Evolutionary conservation across 2,797 vertebrate genomes (phyloP).

Genomic region (Falco berigora): DNA sequence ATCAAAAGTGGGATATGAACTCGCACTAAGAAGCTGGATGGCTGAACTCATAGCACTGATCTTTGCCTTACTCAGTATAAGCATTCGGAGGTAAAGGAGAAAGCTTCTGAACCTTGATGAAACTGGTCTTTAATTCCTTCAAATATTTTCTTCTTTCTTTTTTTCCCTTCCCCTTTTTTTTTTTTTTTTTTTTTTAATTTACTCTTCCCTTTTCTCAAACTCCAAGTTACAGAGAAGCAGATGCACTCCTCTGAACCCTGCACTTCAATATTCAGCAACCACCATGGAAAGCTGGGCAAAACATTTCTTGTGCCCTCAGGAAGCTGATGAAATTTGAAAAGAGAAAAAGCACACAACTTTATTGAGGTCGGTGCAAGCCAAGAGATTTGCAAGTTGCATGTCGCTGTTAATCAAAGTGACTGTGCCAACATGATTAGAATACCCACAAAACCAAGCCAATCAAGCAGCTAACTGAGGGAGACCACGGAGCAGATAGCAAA

Average conservation of each 20-base stretch:
- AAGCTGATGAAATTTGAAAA: slow-evolving; percentile 8
- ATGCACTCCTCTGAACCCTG: neutral
- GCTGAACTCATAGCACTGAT: neutral
- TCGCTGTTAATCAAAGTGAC: slow-evolving; percentile 64
- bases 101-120: neutral
- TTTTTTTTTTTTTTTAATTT: neutral
- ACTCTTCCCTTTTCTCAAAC: no score
- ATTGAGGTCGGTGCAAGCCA: slow-evolving; percentile 54
- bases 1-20: neutral
- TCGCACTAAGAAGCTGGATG: neutral
- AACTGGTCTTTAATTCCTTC: neutral
- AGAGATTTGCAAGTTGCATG: slow-evolving; percentile 38
- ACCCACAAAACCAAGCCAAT: slow-evolving; percentile 45
- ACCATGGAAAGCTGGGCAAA: neutral
- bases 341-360: slow-evolving; percentile 43
- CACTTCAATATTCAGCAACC: neutral
- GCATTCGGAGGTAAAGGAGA: neutral
- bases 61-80: neutral
- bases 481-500: slow-evolving; percentile 42
- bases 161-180: neutral
- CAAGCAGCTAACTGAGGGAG: slow-evolving; percentile 52
- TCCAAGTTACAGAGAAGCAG: no score
- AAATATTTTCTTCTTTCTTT: neutral
- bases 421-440: slow-evolving; percentile 65
- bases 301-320: neutral